Evolutionary conservation across 2,113 vertebrate genomes (phyloP).

Genomic region (Forbesichthys agassizii): DNA sequence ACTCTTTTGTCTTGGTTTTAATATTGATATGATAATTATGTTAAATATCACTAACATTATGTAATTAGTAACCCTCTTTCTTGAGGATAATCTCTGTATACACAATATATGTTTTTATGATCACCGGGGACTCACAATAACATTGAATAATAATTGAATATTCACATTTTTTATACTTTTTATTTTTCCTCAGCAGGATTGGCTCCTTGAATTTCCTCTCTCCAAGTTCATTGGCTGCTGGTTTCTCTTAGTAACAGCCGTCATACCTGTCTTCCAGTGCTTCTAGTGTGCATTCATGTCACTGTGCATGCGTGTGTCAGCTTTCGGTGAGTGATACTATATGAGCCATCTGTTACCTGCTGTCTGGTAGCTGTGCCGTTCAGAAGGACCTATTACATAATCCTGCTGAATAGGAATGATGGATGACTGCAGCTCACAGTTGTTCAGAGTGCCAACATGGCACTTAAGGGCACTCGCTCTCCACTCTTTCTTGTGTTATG

Average conservation of each 20-base stretch:
- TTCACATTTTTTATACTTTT: too few relatives aligned
- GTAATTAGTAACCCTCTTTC: too few relatives aligned
- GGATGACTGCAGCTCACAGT: conserved; percentile 20
- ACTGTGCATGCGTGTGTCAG: conserved; percentile 26
- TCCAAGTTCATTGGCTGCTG: too few relatives aligned
- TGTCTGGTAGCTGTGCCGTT: neutral
- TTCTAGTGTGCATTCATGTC: conserved; percentile 12
- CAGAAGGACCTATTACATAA: conserved; percentile 46
- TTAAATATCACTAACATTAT: too few relatives aligned
- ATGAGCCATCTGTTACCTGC: conserved; percentile 33
- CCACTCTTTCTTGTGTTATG: too few relatives aligned
- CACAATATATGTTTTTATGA: too few relatives aligned
- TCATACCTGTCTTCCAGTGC: conserved; percentile 1
- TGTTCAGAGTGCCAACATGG: conserved; percentile 9
- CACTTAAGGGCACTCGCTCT: conserved; percentile 3
- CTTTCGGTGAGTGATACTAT: conserved; percentile 31
- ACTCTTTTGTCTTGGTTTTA: too few relatives aligned
- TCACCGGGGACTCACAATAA: too few relatives aligned
- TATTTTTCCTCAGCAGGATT: neutral
- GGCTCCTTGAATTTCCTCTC: neutral
- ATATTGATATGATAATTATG: too few relatives aligned
- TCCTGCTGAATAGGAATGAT: conserved; percentile 26
- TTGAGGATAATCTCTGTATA: too few relatives aligned
- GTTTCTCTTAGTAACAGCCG: conserved; percentile 20
- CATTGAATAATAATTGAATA: too few relatives aligned